Evolutionary conservation across 1,140 invertebrate species (phyloP).

Genomic region (Colletes latitarsis): DNA sequence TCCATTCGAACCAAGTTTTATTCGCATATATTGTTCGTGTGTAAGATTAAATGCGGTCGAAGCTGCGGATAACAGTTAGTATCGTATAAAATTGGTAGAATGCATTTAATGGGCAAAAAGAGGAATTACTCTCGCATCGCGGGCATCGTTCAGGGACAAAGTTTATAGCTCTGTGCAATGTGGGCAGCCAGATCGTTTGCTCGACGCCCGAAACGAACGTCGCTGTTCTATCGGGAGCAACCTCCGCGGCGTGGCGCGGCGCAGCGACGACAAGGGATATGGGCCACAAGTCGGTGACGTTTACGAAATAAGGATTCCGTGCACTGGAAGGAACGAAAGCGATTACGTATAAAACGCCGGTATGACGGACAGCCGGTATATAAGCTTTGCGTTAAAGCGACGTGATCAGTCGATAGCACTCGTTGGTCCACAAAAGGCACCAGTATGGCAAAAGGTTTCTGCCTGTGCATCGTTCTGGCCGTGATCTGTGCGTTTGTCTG

Average conservation of each 20-base stretch:
- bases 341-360: constrained; percentile 63
- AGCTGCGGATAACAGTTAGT: too few relatives aligned
- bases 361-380: constrained; percentile 63
- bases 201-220: neutral
- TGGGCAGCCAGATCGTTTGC: neutral
- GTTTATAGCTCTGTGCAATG: too few relatives aligned
- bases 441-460: constrained; percentile 57
- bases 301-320: constrained; percentile 59
- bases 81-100: too few relatives aligned
- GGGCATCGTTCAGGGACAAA: too few relatives aligned
- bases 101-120: neutral
- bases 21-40: too few relatives aligned
- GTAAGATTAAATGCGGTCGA: too few relatives aligned
- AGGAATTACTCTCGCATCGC: neutral
- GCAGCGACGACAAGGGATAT: neutral
- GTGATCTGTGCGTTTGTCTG: constrained; percentile 50
- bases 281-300: constrained; percentile 8
- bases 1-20: too few relatives aligned
- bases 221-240: neutral
- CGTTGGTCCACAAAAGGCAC: constrained; percentile 55
- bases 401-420: constrained; percentile 65
- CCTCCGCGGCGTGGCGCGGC: neutral
- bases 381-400: constrained; percentile 65
- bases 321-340: constrained; percentile 61
- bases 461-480: constrained; percentile 46